Evolutionary conservation across 2,113 vertebrate species (phyloP).

Genomic region (Meleagris gallopavo): DNA sequence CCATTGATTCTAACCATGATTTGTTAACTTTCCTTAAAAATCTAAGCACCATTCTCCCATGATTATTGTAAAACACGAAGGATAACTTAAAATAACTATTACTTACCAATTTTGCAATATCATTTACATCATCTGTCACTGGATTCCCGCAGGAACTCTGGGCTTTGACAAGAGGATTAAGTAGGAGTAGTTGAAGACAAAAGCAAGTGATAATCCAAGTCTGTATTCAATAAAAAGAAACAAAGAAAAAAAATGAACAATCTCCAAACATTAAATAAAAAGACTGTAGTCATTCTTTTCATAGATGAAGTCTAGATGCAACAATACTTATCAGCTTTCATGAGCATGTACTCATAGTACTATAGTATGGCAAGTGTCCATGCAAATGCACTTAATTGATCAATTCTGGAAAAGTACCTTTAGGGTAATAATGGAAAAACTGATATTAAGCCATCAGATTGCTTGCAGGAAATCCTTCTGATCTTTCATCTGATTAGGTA

Average conservation of each 20-base stretch:
- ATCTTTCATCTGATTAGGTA: background rate
- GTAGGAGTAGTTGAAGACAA: conserved; percentile 85
- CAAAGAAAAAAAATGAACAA: conserved; percentile 18
- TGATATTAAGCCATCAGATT: background rate
- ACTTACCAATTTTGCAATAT: conserved; percentile 83
- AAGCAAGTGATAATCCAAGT: conserved; percentile 88
- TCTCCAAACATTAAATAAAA: background rate
- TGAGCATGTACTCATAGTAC: background rate
- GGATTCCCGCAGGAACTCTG: conserved; percentile 81
- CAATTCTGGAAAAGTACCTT: background rate
- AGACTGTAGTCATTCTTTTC: background rate
- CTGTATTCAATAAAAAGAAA: conserved; percentile 53
- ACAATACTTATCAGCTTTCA: background rate
- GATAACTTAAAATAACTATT: conserved; percentile 10
- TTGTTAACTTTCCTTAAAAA: background rate
- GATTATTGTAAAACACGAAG: background rate
- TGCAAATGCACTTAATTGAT: background rate
- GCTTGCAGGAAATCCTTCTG: background rate
- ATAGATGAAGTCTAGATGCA: background rate
- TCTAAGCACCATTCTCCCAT: background rate
- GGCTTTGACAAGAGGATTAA: conserved; percentile 81
- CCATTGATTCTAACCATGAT: background rate
- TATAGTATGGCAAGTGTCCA: background rate
- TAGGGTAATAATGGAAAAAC: background rate
- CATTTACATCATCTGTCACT: conserved; percentile 86